Evolutionary conservation across 1,140 invertebrate species (phyloP).

Genomic region (Diplogasteroides magnus): DNA sequence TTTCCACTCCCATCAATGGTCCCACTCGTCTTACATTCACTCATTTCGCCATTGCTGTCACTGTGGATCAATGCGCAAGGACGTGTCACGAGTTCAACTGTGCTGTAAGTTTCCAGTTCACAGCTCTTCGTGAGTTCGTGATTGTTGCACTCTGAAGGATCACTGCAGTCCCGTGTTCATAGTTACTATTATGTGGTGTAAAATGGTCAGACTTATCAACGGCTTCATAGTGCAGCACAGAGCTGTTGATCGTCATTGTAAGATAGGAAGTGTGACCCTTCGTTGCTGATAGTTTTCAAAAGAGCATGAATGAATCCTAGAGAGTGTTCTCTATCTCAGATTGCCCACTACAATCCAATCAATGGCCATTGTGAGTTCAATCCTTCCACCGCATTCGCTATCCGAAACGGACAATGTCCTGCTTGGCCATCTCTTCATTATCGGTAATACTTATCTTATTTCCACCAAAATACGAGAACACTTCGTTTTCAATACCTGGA

Average conservation of each 20-base stretch:
- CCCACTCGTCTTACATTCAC: constrained; percentile 48
- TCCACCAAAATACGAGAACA: background rate
- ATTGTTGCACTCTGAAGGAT: too few species aligned
- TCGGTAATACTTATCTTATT: constrained; percentile 21
- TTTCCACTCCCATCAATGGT: constrained; percentile 57
- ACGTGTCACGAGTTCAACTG: constrained; percentile 56
- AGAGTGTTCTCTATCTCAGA: constrained; percentile 17
- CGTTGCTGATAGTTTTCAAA: background rate
- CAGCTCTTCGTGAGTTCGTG: too few species aligned
- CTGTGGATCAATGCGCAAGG: constrained; percentile 53
- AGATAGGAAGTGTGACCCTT: background rate
- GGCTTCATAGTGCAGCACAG: too few species aligned
- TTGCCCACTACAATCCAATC: constrained; percentile 47
- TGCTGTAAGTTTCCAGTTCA: constrained; percentile 31
- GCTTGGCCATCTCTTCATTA: constrained; percentile 51
- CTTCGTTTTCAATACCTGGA: background rate
- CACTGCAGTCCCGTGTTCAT: too few species aligned
- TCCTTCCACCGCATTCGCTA: constrained; percentile 40
- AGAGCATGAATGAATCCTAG: too few species aligned
- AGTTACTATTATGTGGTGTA: too few species aligned
- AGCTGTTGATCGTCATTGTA: background rate
- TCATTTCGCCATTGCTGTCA: constrained; percentile 53
- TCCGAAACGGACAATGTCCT: constrained; percentile 44
- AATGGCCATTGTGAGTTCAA: constrained; percentile 54
- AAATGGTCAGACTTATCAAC: too few species aligned